Evolutionary conservation across 2,797 vertebrate genomes (phyloP).

Genomic region (Cossypha dichroa): DNA sequence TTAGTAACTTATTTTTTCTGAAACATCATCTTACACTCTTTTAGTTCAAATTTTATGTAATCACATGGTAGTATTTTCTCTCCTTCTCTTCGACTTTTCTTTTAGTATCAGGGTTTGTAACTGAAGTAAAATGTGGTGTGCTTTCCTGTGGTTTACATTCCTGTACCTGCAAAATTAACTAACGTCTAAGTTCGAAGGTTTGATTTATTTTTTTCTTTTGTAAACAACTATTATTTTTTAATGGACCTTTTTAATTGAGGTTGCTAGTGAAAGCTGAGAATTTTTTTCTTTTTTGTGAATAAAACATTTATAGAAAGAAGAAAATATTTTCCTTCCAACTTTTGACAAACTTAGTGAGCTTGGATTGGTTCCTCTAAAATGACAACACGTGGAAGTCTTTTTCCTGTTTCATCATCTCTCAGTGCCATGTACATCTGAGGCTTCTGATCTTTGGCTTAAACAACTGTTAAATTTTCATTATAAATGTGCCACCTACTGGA

Average conservation of each 20-base stretch:
- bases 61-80: background rate
- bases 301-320: background rate
- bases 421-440: background rate
- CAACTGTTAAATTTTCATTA: slow-evolving; percentile 7
- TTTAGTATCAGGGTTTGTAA: background rate
- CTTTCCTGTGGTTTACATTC: background rate
- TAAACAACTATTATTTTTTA: background rate
- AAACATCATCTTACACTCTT: background rate
- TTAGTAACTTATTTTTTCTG: background rate
- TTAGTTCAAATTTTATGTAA: background rate
- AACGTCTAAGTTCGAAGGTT: background rate
- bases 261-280: background rate
- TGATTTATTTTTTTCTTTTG: background rate
- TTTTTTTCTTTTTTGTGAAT: background rate
- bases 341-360: background rate
- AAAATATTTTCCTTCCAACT: background rate
- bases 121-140: background rate
- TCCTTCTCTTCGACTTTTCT: background rate
- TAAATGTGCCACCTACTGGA: slow-evolving; percentile 21
- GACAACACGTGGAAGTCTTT: background rate
- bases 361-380: background rate
- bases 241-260: background rate
- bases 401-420: background rate
- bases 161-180: background rate
- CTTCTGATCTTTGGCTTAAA: slow-evolving; percentile 12